Percentiles rank a stretch among this genome's conserved stretches.
Evolutionary conservation across 2,113 vertebrate species (phyloP).

Genomic region (Hydrochoerus hydrochaeris): DNA sequence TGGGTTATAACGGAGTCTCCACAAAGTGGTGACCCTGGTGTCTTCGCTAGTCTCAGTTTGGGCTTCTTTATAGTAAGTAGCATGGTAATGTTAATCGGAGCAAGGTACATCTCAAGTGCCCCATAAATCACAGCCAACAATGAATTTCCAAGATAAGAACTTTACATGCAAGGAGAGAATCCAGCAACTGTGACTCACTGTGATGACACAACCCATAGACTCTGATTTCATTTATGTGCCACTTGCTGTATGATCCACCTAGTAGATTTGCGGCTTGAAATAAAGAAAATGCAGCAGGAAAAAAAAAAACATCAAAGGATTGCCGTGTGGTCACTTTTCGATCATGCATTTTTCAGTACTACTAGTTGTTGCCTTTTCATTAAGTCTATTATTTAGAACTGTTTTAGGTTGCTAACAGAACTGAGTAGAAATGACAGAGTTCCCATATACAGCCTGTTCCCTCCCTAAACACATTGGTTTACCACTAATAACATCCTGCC

Average conservation of each 20-base stretch:
- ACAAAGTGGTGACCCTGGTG: neutral
- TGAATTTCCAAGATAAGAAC: neutral
- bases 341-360: neutral
- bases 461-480: neutral
- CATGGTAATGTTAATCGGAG: neutral
- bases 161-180: neutral
- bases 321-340: neutral
- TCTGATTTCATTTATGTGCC: neutral
- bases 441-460: neutral
- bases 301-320: neutral
- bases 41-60: neutral
- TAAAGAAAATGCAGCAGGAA: neutral
- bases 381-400: neutral
- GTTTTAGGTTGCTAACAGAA: neutral
- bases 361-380: neutral
- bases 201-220: neutral
- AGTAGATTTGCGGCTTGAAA: neutral
- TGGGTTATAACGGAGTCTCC: neutral
- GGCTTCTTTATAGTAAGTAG: neutral
- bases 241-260: neutral
- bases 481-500: neutral
- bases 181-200: neutral
- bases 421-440: neutral
- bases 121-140: neutral
- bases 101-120: neutral